Evolutionary conservation across 2,797 vertebrate species (phyloP), one percentile per base, ranked within the genome.

Genomic region (Hyperoplus immaculatus): DNA sequence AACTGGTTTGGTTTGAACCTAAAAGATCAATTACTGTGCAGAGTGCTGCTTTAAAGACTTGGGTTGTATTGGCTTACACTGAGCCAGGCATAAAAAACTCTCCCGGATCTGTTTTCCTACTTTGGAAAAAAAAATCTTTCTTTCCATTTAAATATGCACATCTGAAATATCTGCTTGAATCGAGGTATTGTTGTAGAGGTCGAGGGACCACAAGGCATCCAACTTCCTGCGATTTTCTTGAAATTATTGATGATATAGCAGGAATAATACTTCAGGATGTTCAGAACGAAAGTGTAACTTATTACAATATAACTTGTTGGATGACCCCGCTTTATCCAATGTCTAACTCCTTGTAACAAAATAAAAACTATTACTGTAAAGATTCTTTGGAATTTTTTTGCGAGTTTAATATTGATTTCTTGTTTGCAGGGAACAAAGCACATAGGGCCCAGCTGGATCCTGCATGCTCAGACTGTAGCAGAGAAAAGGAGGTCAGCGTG

Each of bases 101-200:
- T 80, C 77, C 70, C 45, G 11, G 58, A 61, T 90, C 93, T 94
- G 93, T 80, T 94, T 93, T 92, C 84, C 77, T 83, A 89, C 85
- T 94, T 57, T 84, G 72, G 75, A 76, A 70, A 77, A 42, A 36
- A 76, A 70, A 88, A 86, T 42, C 29, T 75, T 81, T 29, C 46
- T 56, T 66, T 70, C 60, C 43, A 38, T 69, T 83, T 58, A 81
- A 85, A 77, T 77, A 76, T 72, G 81, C 77, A 87, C 85, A 85
- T 90, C 74, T 84, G 81, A 86, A 88, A 75, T 85, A 84, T 78
- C 55, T 45, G 58, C 57, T 79, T 79, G 72, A 89, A 83, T 70
- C 39, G 66, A 64, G 54, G 58, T 59, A 67, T 80, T 85, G 81
- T 80, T 83, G 61, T 59, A 1, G 38, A 41, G 45, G 46, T 72